Evolutionary conservation across 2,888 invertebrate genomes (phyloP), one percentile per base, ranked within the genome.

Genomic region (Myopa testacea): DNA sequence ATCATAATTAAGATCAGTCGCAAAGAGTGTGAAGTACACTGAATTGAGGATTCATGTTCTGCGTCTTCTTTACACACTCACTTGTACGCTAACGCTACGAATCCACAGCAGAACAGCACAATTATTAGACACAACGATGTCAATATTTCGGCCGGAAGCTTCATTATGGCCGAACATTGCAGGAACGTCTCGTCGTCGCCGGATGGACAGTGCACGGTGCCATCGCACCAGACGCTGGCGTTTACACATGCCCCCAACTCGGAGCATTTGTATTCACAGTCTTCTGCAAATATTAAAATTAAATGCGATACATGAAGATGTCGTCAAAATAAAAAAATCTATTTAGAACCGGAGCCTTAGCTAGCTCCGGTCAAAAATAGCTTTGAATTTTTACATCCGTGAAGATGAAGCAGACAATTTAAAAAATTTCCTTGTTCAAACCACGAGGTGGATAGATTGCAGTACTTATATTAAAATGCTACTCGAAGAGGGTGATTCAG

Each of bases 221-320:
- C 95, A 84, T 95, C 95, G 85, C 95, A 96, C 95, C 95, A 95
- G 75, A 95, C 91, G 69, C 93, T 92, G 0, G 93, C 91, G 84
- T 94, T 93, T 81, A 95, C 95, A 88, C 95, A 96, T 16, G 95
- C 95, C 86, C 95, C 94, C 81, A 96, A 89, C 76, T 95, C 95
- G 4, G 94, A 92, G 86, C 96, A 96, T 68, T 93, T 92, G 88
- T 93, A 93, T 80, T 92, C 91, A 85, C 95, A 95, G 83, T 95
- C 95, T 77, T 93, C 94, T 67, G 93, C 90, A 85, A 62, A 50
- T 38, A 4, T 38, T 8, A 3, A 0, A n/a, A 26, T 26, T n/a
- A 6, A 60, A 60, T n/a, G 4, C n/a, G 16, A 60, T 60, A 34
- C 2, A 26, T 26, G 26, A 26, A 26, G 26, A 26, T 26, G 1